Percentiles rank a stretch among this genome's conserved stretches.
Conservation (phyloP, 2,888 invertebrate species). For the Chrysina gloriosa region DNA sequence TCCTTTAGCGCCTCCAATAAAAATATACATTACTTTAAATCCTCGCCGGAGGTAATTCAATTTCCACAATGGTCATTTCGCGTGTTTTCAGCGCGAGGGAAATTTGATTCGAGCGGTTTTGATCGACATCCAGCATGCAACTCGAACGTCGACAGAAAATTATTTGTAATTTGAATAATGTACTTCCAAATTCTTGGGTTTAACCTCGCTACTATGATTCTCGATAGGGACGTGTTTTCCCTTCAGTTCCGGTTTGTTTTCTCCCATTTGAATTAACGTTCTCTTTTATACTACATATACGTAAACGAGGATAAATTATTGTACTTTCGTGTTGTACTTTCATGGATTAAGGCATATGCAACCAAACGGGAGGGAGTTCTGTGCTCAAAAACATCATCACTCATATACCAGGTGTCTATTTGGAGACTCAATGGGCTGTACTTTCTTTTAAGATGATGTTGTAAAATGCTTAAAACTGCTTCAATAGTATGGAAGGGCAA, state of each 20-base stretch:
- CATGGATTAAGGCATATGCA: no score
- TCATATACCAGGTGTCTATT: no score
- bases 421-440: no score
- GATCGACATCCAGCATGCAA: slow-evolving; percentile 9
- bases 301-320: no score
- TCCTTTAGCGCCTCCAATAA: neutral
- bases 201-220: neutral
- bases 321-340: no score
- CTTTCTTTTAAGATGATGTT: no score
- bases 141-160: slow-evolving; percentile 12
- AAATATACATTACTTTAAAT: neutral
- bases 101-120: neutral
- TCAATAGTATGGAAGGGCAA: no score
- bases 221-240: neutral
- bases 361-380: no score
- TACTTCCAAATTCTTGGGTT: slow-evolving; percentile 7
- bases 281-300: no score
- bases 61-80: slow-evolving; percentile 3
- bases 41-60: neutral
- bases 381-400: no score
- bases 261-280: no score
- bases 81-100: neutral
- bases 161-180: slow-evolving; percentile 25
- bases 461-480: no score
- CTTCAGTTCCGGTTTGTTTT: neutral